phyloP scores from a whole-genome alignment of 2,888 invertebrate species.

The Penaeus monodon region DNA sequence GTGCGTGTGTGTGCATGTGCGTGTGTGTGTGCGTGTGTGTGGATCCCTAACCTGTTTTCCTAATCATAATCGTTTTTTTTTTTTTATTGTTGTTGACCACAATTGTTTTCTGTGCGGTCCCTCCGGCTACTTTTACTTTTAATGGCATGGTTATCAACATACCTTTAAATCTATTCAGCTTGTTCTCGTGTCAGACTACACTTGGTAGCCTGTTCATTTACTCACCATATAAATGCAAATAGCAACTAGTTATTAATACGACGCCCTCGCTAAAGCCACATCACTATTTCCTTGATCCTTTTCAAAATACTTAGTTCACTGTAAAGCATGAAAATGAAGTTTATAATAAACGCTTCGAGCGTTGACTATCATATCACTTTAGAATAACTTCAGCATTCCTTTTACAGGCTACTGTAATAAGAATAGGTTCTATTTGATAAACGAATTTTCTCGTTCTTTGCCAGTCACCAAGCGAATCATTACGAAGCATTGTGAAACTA shows the following conservation, averaged over 20 bases:
- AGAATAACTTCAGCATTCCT: too few relatives aligned
- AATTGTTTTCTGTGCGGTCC: too few relatives aligned
- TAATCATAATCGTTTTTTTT: too few relatives aligned
- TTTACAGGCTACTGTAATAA: too few relatives aligned
- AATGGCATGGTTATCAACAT: not conserved
- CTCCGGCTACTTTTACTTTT: not conserved
- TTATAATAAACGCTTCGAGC: too few relatives aligned
- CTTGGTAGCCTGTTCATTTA: constrained; percentile 25
- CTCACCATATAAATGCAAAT: constrained; percentile 46
- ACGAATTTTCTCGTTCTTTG: too few relatives aligned
- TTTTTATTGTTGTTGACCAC: not conserved
- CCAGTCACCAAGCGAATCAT: too few relatives aligned
- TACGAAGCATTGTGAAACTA: not conserved
- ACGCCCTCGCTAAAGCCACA: constrained; percentile 2
- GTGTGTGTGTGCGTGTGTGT: not conserved
- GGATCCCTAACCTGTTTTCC: not conserved
- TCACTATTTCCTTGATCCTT: too few relatives aligned
- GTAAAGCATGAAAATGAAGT: too few relatives aligned
- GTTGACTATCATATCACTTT: too few relatives aligned
- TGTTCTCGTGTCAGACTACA: not conserved
- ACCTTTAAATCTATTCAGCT: not conserved
- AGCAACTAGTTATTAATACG: constrained; percentile 34
- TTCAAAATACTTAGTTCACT: too few relatives aligned
- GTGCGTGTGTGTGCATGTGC: not conserved
- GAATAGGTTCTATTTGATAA: too few relatives aligned